Conservation (phyloP, 2,888 invertebrate genomes). For the Tanytarsus gracilentus region DNA sequence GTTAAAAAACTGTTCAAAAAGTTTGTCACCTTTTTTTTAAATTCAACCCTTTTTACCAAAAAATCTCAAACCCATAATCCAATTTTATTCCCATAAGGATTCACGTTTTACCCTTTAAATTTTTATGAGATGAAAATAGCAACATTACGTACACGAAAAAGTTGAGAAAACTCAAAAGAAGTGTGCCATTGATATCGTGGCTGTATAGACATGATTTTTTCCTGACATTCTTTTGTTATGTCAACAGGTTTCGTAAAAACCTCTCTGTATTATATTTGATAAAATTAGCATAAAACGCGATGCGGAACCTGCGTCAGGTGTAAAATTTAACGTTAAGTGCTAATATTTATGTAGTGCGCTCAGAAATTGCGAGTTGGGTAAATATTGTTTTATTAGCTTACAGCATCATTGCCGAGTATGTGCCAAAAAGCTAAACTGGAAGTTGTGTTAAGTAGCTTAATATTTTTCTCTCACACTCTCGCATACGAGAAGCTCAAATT, state of each 20-base stretch:
- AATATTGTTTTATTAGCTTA: not conserved
- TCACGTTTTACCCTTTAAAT: slow-evolving; percentile 14
- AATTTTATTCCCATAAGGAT: no score
- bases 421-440: not conserved
- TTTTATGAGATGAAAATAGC: slow-evolving; percentile 16
- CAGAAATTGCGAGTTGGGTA: not conserved
- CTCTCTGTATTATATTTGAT: no score
- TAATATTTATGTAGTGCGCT: not conserved
- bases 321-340: not conserved
- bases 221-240: not conserved
- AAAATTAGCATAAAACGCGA: slow-evolving; percentile 9
- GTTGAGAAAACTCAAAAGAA: no score
- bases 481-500: no score
- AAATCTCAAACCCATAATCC: no score
- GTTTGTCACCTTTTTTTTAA: no score
- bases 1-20: no score
- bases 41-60: no score
- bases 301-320: slow-evolving; percentile 9
- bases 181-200: no score
- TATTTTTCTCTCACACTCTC: slow-evolving; percentile 12
- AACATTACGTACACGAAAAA: no score
- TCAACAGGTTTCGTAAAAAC: slow-evolving; percentile 15
- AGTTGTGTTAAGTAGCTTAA: slow-evolving; percentile 17
- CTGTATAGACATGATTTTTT: no score
- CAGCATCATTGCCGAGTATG: not conserved